Conservation (phyloP, 1,140 invertebrate species). For the Himalopsyche phryganea region DNA sequence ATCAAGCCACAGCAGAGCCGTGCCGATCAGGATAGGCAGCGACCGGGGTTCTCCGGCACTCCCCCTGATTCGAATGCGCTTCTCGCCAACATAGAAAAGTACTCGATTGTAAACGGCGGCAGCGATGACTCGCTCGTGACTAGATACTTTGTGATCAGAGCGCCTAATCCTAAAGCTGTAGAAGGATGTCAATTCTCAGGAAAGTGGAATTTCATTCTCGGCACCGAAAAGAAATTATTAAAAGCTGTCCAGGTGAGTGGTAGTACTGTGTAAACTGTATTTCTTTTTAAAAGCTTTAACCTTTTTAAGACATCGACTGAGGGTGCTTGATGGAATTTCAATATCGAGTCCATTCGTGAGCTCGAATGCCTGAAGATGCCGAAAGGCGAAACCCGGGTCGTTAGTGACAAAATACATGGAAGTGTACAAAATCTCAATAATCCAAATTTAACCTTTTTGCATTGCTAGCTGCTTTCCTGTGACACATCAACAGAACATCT, state of each 20-base stretch:
- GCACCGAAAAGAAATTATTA: slow-evolving; percentile 49
- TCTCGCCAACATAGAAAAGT: slow-evolving; percentile 46
- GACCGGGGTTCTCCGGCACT: slow-evolving; percentile 23
- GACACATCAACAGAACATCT: no score
- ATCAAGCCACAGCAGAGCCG: neutral
- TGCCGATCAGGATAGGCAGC: neutral
- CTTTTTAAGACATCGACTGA: no score
- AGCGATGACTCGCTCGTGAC: slow-evolving; percentile 21
- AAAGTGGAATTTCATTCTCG: slow-evolving; percentile 44
- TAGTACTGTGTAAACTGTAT: neutral
- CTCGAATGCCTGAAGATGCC: no score
- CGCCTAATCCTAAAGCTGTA: slow-evolving; percentile 41
- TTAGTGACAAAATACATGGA: no score
- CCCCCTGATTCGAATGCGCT: slow-evolving; percentile 40
- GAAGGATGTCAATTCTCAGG: slow-evolving; percentile 42
- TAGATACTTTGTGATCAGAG: slow-evolving; percentile 46
- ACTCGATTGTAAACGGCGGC: slow-evolving; percentile 37
- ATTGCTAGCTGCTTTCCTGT: no score
- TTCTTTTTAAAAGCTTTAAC: no score
- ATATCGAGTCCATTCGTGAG: no score
- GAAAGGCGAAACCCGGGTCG: no score
- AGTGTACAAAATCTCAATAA: no score
- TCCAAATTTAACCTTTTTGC: no score
- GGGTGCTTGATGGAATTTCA: no score
- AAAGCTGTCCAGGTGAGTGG: slow-evolving; percentile 44